Base-by-base conservation (phyloP, 2,797 vertebrate species). In the Coranthus polyacanthus region DNA sequence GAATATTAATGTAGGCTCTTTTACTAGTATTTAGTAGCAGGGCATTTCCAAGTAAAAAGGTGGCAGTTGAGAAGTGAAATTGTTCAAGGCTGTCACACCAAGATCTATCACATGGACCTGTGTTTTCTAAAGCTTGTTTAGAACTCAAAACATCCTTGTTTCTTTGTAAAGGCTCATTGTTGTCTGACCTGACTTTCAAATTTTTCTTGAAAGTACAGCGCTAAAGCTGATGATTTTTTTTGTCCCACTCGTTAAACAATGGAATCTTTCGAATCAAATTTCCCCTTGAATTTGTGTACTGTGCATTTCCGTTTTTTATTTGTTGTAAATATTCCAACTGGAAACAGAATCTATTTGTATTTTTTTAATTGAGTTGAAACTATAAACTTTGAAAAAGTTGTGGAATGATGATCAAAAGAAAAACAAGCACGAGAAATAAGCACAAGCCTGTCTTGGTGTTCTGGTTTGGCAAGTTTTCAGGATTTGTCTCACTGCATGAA, bases 1-100 rank as follows among this genome's bases (percentile, higher is more conserved):
- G 79, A 97, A 99, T 78, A 75, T 94, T 1, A 80, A 88, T 0
- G 98, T 99, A 88, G 92, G 86, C 15, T 29, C 21, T 9, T 51
- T 26, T 6, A n/a, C 24, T 26, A 39, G 54, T 56, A 38, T 53
- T 77, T 21, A 12, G 2, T 44, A 8, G 16, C 12, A 12, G 22
- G 49, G 68, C 29, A 26, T 37, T 73, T 75, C 32, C 34, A 47
- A 9, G 6, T 53, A 16, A 55, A 36, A 59, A 41, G 6, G 36
- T 52, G n/a, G 52, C 10, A 46, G 51, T 36, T 3, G 13, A 55
- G 16, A 74, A 70, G 36, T 54, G 16, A 75, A 68, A n/a, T n/a
- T n/a, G n/a, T n/a, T n/a, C n/a, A n/a, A 78, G 1, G 8, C 0
- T 24, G 3, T 66, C 45, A n/a, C 1, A 42, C 3, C 8, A n/a